Evolutionary conservation across 2,888 invertebrate species (phyloP).

Genomic region (Aphrophora alni): DNA sequence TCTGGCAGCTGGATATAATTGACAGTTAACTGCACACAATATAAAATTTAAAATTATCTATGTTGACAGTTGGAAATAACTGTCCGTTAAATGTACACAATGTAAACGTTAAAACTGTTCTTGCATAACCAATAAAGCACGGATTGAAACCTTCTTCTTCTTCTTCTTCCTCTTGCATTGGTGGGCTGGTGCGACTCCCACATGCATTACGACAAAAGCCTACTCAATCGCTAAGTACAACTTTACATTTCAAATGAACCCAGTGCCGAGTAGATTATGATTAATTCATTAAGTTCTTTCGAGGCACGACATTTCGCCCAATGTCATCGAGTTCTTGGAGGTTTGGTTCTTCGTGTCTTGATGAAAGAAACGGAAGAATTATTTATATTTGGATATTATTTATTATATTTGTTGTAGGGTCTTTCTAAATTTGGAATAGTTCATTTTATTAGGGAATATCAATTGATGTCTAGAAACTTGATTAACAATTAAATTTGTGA

Average conservation of each 20-base stretch:
- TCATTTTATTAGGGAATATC: too few relatives aligned
- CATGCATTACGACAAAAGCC: not conserved
- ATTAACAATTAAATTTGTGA: too few relatives aligned
- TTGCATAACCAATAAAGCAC: not conserved
- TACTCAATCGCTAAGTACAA: not conserved
- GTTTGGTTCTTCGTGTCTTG: not conserved
- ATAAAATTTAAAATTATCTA: too few relatives aligned
- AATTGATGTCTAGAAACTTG: too few relatives aligned
- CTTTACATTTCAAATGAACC: conserved; percentile 47
- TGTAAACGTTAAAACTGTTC: not conserved
- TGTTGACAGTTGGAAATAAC: too few relatives aligned
- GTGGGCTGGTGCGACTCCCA: not conserved
- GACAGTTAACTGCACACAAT: too few relatives aligned
- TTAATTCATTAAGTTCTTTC: not conserved
- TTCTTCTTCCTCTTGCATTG: not conserved
- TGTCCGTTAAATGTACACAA: not conserved
- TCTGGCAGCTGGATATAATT: too few relatives aligned
- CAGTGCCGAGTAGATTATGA: not conserved
- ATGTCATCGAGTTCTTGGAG: not conserved
- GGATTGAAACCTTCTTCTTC: not conserved
- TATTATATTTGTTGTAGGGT: too few relatives aligned
- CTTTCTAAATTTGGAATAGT: too few relatives aligned
- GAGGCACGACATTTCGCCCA: not conserved
- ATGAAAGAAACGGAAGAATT: too few relatives aligned
- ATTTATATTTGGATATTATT: too few relatives aligned